phyloP scores from a whole-genome alignment of 2,888 invertebrate species.

The Palloptera scutellata region DNA sequence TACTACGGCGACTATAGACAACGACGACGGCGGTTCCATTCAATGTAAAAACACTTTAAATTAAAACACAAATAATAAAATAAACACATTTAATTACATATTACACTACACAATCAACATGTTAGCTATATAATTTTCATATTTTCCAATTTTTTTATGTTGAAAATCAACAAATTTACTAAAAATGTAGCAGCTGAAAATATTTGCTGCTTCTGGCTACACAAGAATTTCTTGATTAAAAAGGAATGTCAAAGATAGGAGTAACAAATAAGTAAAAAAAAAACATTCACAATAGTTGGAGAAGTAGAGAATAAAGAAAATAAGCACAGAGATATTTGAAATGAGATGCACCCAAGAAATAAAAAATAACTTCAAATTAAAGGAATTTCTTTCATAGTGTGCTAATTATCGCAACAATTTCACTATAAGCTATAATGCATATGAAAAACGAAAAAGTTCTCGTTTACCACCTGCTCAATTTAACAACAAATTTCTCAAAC shows the following conservation, averaged over 20 bases:
- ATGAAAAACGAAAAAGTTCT: too few species aligned
- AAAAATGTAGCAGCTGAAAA: too few species aligned
- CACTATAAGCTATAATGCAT: too few species aligned
- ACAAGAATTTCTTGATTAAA: constrained; percentile 9
- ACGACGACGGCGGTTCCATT: constrained; percentile 12
- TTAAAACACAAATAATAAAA: constrained; percentile 10
- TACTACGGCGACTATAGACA: neutral
- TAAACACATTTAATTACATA: neutral
- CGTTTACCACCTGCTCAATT: too few species aligned
- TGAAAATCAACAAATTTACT: neutral
- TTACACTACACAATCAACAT: constrained; percentile 7
- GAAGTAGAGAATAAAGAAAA: too few species aligned
- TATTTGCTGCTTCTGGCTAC: constrained; percentile 9
- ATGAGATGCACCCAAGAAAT: too few species aligned
- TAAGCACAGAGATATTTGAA: too few species aligned
- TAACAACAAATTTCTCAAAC: too few species aligned
- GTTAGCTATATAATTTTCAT: neutral
- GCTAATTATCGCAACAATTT: too few species aligned
- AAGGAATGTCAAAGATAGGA: constrained; percentile 14
- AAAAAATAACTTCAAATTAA: too few species aligned
- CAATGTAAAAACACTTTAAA: constrained; percentile 17
- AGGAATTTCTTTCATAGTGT: too few species aligned
- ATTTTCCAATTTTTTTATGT: constrained; percentile 3
- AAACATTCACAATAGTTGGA: constrained; percentile 12
- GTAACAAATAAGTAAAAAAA: neutral